Evolutionary conservation across 1,140 invertebrate genomes (phyloP).

Genomic region (Drosophila yakuba): DNA sequence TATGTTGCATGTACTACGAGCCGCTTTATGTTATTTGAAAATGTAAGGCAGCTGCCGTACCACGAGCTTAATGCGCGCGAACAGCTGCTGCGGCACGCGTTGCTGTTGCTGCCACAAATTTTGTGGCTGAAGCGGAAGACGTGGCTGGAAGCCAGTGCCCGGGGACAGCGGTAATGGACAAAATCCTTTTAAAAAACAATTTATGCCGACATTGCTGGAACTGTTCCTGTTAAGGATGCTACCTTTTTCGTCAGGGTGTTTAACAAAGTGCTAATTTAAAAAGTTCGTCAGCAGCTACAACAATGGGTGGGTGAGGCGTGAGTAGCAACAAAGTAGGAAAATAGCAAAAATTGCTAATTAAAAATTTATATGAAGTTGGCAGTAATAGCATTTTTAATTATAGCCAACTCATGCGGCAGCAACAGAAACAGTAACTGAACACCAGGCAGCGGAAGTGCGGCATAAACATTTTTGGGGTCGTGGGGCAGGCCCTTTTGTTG

Average conservation of each 20-base stretch:
- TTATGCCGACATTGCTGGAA: constrained; percentile 68
- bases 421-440: constrained; percentile 48
- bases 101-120: constrained; percentile 35
- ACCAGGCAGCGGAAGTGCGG: constrained; percentile 67
- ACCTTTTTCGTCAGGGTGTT: constrained; percentile 81
- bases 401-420: constrained; percentile 79
- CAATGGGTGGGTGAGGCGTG: constrained; percentile 11
- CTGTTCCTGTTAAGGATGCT: constrained; percentile 37
- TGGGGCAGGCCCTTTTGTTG: constrained; percentile 74
- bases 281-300: constrained; percentile 65
- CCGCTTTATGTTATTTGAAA: constrained; percentile 52
- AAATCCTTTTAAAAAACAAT: constrained; percentile 83
- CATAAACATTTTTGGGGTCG: constrained; percentile 79
- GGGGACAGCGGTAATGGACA: constrained; percentile 54
- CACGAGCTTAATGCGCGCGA: constrained; percentile 69
- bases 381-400: constrained; percentile 84
- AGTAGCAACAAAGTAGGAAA: constrained; percentile 78
- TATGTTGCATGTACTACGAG: constrained; percentile 26
- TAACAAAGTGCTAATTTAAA: constrained; percentile 84
- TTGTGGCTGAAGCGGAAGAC: background rate
- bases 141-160: background rate
- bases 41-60: constrained; percentile 68
- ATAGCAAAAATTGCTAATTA: constrained; percentile 84
- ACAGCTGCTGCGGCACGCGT: constrained; percentile 74
- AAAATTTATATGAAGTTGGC: constrained; percentile 84